phyloP scores from a whole-genome alignment of 2,797 vertebrate species.

The Spea hammondii region DNA sequence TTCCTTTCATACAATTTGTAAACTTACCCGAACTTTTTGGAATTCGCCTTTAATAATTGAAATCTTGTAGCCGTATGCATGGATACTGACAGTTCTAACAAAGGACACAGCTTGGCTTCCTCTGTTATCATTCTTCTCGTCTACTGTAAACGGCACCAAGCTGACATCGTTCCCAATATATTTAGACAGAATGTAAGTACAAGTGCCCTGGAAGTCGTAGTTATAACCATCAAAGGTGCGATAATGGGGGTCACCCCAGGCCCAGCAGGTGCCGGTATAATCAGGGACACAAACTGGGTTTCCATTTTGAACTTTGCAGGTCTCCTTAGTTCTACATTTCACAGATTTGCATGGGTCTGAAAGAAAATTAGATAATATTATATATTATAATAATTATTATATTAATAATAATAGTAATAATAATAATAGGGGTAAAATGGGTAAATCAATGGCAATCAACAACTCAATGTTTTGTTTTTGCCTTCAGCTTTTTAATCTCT shows the following conservation, averaged over 20 bases:
- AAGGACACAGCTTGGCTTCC: conserved; percentile 35
- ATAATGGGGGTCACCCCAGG: conserved; percentile 67
- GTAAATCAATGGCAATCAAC: too few relatives aligned
- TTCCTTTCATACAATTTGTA: not conserved
- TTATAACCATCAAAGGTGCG: conserved; percentile 62
- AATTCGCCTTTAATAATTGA: conserved; percentile 61
- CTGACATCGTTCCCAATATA: not conserved
- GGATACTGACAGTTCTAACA: conserved; percentile 59
- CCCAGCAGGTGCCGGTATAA: conserved; percentile 66
- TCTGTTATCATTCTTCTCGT: conserved; percentile 55
- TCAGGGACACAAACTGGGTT: conserved; percentile 59
- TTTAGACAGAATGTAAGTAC: conserved; percentile 58
- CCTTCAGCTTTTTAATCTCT: too few relatives aligned
- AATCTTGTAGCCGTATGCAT: conserved; percentile 57
- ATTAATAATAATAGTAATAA: too few relatives aligned
- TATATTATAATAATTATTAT: too few relatives aligned
- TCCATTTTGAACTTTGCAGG: conserved; percentile 61
- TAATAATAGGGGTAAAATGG: too few relatives aligned
- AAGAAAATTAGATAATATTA: not conserved
- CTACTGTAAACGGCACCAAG: conserved; percentile 50
- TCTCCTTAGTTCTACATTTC: conserved; percentile 67
- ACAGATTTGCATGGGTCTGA: not conserved
- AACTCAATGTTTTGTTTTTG: too few relatives aligned
- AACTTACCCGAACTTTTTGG: conserved; percentile 66
- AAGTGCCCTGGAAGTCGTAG: conserved; percentile 68